Conservation (phyloP, 1,140 invertebrate genomes). For the Drosophila neocordata region DNA sequence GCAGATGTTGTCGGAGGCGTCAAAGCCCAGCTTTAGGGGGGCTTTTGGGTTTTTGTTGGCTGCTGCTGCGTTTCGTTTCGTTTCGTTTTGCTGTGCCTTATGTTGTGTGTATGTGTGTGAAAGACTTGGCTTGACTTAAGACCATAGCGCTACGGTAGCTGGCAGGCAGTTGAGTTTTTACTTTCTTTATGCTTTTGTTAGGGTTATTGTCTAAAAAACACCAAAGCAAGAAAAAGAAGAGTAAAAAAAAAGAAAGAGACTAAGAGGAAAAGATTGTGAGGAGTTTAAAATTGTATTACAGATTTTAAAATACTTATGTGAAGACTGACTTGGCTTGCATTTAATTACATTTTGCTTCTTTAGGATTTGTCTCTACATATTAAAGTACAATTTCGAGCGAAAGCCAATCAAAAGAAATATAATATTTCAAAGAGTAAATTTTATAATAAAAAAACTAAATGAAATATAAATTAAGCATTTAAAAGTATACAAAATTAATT, state of each 20-base stretch:
- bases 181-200: slow-evolving; percentile 59
- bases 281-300: not conserved
- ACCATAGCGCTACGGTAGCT: slow-evolving; percentile 51
- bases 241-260: not conserved
- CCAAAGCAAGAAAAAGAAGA: not conserved
- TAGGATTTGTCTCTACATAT: too few species aligned
- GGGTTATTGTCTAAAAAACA: slow-evolving; percentile 31
- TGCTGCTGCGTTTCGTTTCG: slow-evolving; percentile 45
- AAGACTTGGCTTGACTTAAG: slow-evolving; percentile 49
- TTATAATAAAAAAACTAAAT: too few species aligned
- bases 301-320: not conserved
- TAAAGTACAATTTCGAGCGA: too few species aligned
- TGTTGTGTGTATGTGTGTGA: slow-evolving; percentile 11
- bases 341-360: too few species aligned
- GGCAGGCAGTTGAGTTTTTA: slow-evolving; percentile 60
- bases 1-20: slow-evolving; percentile 3
- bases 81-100: slow-evolving; percentile 59
- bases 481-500: too few species aligned
- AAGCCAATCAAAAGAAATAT: too few species aligned
- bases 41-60: slow-evolving; percentile 46
- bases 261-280: not conserved
- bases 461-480: too few species aligned
- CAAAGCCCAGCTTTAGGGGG: slow-evolving; percentile 44
- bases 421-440: too few species aligned
- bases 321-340: not conserved